Percentiles rank a stretch among this genome's conserved stretches.
Conservation (phyloP, 2,888 invertebrate genomes). For the Charanyca ferruginea region DNA sequence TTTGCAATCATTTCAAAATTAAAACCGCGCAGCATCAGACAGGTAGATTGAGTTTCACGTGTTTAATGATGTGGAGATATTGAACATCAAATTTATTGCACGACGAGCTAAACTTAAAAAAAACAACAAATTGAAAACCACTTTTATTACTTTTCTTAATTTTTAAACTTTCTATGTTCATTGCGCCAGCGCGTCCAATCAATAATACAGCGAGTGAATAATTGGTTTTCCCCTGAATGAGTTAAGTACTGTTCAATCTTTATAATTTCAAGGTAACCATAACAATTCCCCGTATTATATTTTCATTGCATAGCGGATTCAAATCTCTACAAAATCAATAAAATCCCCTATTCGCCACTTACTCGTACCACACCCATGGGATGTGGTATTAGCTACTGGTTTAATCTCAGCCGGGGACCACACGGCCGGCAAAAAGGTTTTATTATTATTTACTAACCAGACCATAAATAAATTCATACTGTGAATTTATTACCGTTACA, state of each 20-base stretch:
- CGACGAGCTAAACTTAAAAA: conserved; percentile 18
- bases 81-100: conserved; percentile 29
- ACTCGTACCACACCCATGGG: conserved; percentile 36
- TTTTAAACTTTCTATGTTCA: not conserved
- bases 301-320: conserved; percentile 20
- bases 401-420: conserved; percentile 49
- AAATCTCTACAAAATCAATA: conserved; percentile 50
- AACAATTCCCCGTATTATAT: conserved; percentile 1
- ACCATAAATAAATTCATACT: conserved; percentile 58
- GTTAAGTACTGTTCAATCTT: conserved; percentile 9
- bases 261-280: conserved; percentile 7
- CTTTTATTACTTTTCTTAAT: not conserved
- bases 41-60: conserved; percentile 34
- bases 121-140: conserved; percentile 9
- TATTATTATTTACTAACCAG: conserved; percentile 54
- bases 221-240: conserved; percentile 13
- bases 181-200: not conserved
- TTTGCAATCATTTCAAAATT: conserved; percentile 59
- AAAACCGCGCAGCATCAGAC: conserved; percentile 46
- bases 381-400: conserved; percentile 13
- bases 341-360: conserved; percentile 43
- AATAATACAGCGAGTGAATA: conserved; percentile 11
- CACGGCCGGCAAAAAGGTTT: conserved; percentile 35
- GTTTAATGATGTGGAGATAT: conserved; percentile 31
- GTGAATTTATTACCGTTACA: conserved; percentile 53